Conservation (phyloP, 2,113 vertebrate genomes). For the Stictonetta naevosa region DNA sequence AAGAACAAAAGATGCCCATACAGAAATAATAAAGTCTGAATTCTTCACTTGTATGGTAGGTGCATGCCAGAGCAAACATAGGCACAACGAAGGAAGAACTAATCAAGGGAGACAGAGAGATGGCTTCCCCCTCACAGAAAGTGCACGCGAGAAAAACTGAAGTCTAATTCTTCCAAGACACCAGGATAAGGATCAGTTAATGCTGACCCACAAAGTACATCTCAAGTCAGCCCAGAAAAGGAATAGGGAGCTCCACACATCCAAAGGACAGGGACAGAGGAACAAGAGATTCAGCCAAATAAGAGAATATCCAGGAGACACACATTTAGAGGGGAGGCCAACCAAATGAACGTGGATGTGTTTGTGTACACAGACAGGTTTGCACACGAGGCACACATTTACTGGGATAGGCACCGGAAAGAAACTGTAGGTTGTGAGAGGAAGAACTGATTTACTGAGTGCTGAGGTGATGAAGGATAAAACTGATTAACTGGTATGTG, state of each 20-base stretch:
- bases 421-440: not conserved
- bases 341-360: not conserved
- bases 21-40: not conserved
- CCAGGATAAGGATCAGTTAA: not conserved
- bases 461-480: not conserved
- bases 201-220: not conserved
- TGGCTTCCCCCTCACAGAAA: not conserved
- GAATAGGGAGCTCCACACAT: not conserved
- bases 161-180: not conserved
- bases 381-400: not conserved
- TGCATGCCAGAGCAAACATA: not conserved
- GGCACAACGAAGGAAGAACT: not conserved
- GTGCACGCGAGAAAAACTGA: not conserved
- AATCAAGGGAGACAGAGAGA: not conserved
- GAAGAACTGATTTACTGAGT: not conserved
- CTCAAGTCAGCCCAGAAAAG: not conserved
- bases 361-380: not conserved
- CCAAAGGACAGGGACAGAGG: not conserved
- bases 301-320: not conserved
- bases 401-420: not conserved
- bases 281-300: not conserved
- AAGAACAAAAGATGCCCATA: not conserved
- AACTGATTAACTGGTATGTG: not conserved
- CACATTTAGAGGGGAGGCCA: accelerated
- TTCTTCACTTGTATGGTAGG: not conserved